phyloP scores from a whole-genome alignment of 1,140 invertebrate genomes.

The Potamilus streckersoni region DNA sequence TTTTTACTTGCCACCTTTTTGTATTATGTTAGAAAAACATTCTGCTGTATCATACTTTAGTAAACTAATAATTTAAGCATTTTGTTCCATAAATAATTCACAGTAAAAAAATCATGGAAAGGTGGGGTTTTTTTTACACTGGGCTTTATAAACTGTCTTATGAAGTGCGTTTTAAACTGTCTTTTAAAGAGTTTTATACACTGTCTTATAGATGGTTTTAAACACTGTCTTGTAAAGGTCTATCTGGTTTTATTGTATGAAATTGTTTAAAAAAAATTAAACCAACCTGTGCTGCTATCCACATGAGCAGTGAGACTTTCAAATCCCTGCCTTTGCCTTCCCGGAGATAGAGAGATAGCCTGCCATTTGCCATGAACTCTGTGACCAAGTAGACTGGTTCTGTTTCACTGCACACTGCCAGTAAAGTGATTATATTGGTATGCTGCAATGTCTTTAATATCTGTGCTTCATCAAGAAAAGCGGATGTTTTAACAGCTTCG shows the following conservation, averaged over 20 bases:
- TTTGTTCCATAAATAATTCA: too few relatives aligned
- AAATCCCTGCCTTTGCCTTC: constrained; percentile 55
- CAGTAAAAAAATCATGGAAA: too few relatives aligned
- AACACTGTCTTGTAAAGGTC: too few relatives aligned
- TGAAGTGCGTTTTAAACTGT: too few relatives aligned
- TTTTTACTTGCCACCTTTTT: too few relatives aligned
- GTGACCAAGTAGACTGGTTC: constrained; percentile 99
- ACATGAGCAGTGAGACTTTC: constrained; percentile 45
- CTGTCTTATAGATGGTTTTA: too few relatives aligned
- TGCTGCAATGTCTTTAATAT: constrained; percentile 99
- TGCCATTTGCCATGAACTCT: constrained; percentile 76
- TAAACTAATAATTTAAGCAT: too few relatives aligned
- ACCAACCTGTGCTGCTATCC: constrained; percentile 60
- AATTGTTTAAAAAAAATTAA: not conserved
- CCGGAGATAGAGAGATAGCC: constrained; percentile 57
- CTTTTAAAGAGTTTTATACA: too few relatives aligned
- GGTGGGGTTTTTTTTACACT: too few relatives aligned
- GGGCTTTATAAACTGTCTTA: too few relatives aligned
- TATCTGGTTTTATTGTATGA: not conserved
- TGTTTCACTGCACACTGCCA: constrained; percentile 97
- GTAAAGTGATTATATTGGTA: constrained; percentile 91
- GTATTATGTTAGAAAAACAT: too few relatives aligned
- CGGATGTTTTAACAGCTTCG: constrained; percentile 95
- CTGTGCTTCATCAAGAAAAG: constrained; percentile 95
- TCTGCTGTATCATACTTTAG: too few relatives aligned